Conservation (phyloP, 2,888 invertebrate genomes). For the Dastarcus helophoroides region DNA sequence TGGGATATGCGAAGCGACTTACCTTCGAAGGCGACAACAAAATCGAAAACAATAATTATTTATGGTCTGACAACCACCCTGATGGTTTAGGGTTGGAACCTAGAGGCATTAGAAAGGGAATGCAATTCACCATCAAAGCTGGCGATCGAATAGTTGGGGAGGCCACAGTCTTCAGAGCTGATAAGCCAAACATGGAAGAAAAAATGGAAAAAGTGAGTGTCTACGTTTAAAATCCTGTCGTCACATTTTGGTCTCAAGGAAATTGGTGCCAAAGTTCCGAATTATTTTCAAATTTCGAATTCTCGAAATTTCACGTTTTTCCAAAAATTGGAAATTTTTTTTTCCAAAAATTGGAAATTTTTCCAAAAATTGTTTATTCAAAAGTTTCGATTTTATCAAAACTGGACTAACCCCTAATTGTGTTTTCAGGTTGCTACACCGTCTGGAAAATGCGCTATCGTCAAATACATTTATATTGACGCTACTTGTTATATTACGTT, state of each 20-base stretch:
- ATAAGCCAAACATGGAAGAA: conserved; percentile 55
- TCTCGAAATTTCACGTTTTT: too few relatives aligned
- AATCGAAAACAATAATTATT: conserved; percentile 51
- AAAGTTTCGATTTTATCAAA: too few relatives aligned
- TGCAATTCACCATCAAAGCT: conserved; percentile 52
- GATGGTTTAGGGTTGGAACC: conserved; percentile 60
- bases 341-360: too few relatives aligned
- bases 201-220: conserved; percentile 44
- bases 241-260: too few relatives aligned
- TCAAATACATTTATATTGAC: conserved; percentile 56
- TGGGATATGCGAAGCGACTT: conserved; percentile 66
- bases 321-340: too few relatives aligned
- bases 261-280: too few relatives aligned
- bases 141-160: conserved; percentile 52
- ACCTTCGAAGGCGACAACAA: conserved; percentile 57
- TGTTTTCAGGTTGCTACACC: conserved; percentile 27
- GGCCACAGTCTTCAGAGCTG: conserved; percentile 56
- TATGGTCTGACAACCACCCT: conserved; percentile 68
- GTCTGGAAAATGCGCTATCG: conserved; percentile 38
- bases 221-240: too few relatives aligned
- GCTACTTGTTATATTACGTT: conserved; percentile 56
- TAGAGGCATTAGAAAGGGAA: conserved; percentile 52
- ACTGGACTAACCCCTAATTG: too few relatives aligned
- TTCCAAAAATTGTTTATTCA: too few relatives aligned
- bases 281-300: too few relatives aligned